Percentiles rank a stretch among this genome's conserved stretches.
Conservation (phyloP, 2,888 invertebrate species). For the Acleris cristana region DNA sequence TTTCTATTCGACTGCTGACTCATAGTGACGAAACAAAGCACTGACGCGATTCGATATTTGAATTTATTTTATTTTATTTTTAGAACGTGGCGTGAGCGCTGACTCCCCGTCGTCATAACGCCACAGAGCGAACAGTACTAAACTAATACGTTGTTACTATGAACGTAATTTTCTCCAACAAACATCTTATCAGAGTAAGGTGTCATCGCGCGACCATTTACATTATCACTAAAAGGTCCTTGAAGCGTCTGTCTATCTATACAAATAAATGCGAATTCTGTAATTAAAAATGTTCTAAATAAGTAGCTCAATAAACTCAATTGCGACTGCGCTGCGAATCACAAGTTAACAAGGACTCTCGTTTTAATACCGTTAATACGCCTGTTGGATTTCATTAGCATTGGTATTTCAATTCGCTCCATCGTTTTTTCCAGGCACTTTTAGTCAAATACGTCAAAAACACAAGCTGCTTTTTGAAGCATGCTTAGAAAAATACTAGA, state of each 20-base stretch:
- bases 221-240: neutral
- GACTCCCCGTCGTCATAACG: neutral
- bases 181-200: slow-evolving; percentile 8
- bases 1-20: slow-evolving; percentile 54
- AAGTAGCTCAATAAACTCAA: neutral
- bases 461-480: too few species aligned
- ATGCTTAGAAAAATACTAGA: too few species aligned
- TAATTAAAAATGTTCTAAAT: neutral
- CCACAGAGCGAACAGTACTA: too few species aligned
- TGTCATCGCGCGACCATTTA: neutral
- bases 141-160: slow-evolving; percentile 4
- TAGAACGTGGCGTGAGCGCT: neutral
- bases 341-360: too few species aligned
- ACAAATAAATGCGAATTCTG: neutral
- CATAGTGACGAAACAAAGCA: slow-evolving; percentile 43
- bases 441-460: too few species aligned
- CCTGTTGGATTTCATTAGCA: too few species aligned
- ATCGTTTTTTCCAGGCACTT: too few species aligned
- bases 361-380: too few species aligned
- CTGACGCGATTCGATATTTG: neutral
- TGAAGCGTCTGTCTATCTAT: neutral
- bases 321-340: neutral
- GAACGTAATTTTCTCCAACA: slow-evolving; percentile 2
- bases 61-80: neutral
- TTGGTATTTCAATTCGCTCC: too few species aligned